A percentile compares a stretch with the other conserved stretches of the same genome.
Evolutionary conservation across 2,113 vertebrate genomes (phyloP).

Genomic region (Platysteira castanea): DNA sequence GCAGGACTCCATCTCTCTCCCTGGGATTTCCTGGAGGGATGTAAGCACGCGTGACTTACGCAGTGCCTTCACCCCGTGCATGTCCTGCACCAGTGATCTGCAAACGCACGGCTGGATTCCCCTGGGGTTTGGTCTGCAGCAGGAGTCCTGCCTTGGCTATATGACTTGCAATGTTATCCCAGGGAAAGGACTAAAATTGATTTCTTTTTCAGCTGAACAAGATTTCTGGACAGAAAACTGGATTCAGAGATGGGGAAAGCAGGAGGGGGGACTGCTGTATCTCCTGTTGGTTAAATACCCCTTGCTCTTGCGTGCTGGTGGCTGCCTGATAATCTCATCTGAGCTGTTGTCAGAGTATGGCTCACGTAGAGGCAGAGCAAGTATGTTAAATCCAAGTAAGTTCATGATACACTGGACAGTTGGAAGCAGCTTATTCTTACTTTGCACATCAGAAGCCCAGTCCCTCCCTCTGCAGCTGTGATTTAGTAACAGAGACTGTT

Average conservation of each 20-base stretch:
- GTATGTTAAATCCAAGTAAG: not conserved
- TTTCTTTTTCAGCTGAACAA: not conserved
- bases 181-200: not conserved
- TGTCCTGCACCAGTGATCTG: not conserved
- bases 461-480: not conserved
- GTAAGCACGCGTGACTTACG: not conserved
- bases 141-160: not conserved
- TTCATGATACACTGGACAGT: not conserved
- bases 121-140: not conserved
- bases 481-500: not conserved
- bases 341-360: not conserved
- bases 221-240: not conserved
- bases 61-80: not conserved
- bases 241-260: not conserved
- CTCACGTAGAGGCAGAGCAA: not conserved
- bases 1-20: not conserved
- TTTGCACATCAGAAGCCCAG: not conserved
- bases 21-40: not conserved
- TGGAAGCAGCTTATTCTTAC: not conserved
- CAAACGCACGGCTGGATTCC: not conserved
- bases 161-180: not conserved
- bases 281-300: not conserved
- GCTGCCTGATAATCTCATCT: not conserved
- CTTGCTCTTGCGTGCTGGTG: not conserved
- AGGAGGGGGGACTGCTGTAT: not conserved